Conservation (phyloP, 2,888 invertebrate genomes). For the Scaptomyza polygonia region DNA sequence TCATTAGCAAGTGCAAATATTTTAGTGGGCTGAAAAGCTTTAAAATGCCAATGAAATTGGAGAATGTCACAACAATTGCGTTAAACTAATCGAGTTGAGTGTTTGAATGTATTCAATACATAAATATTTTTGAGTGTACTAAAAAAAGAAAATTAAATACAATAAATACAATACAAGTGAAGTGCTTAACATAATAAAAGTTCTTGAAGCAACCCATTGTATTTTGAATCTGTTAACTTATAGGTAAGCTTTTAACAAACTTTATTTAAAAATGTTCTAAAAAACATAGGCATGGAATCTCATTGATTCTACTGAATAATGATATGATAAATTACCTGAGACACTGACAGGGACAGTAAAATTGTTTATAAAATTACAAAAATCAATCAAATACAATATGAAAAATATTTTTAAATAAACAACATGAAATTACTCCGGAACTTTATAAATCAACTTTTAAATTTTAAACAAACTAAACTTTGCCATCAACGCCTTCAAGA, state of each 20-base stretch:
- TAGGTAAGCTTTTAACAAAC: conserved; percentile 43
- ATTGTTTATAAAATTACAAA: neutral
- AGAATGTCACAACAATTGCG: conserved; percentile 32
- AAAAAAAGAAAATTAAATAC: conserved; percentile 43
- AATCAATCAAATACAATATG: neutral
- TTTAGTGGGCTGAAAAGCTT: conserved; percentile 23
- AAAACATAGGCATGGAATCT: neutral
- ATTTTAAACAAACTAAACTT: conserved; percentile 8
- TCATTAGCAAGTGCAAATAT: conserved; percentile 8
- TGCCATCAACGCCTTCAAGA: conserved; percentile 8
- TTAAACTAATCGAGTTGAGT: conserved; percentile 45
- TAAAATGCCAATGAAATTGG: conserved; percentile 43
- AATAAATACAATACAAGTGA: conserved; percentile 42
- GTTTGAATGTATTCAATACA: conserved; percentile 42
- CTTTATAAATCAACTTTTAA: neutral
- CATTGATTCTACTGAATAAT: too few relatives aligned
- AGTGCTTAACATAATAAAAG: conserved; percentile 34
- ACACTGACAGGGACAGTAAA: neutral
- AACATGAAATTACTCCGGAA: neutral
- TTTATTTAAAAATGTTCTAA: neutral
- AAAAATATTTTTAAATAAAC: neutral
- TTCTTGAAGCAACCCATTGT: conserved; percentile 35
- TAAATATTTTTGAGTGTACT: conserved; percentile 34
- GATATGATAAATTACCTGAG: neutral
- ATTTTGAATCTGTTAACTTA: conserved; percentile 37